Conservation (phyloP, 2,797 vertebrate species). For the Mormyrops attenuatus region DNA sequence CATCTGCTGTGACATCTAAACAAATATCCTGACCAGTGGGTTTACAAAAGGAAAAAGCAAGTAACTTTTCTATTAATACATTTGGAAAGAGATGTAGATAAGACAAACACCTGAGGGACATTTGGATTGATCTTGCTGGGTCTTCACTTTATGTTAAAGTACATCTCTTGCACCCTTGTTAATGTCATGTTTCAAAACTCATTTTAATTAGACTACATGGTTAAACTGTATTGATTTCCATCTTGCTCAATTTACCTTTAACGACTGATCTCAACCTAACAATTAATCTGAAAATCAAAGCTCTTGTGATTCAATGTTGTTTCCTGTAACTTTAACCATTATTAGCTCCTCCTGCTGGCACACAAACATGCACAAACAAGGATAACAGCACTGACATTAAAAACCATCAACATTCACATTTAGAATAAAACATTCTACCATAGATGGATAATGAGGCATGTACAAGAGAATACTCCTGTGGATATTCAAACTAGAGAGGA, state of each 20-base stretch:
- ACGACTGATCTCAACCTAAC: slow-evolving; percentile 4
- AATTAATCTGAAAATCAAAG: background rate
- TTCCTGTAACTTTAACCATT: slow-evolving; percentile 27
- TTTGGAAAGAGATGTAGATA: background rate
- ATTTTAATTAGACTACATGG: background rate
- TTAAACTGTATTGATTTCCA: slow-evolving; percentile 4
- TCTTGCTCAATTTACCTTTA: slow-evolving; percentile 8
- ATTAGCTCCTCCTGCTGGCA: slow-evolving; percentile 20
- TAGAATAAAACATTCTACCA: background rate
- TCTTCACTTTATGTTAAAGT: background rate
- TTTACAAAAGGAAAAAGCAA: background rate
- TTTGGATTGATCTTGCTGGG: background rate
- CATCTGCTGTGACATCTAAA: background rate
- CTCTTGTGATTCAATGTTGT: slow-evolving; percentile 14
- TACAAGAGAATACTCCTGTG: background rate
- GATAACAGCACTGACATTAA: background rate
- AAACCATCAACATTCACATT: background rate
- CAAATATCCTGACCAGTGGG: background rate
- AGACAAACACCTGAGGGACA: background rate
- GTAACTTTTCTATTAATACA: background rate
- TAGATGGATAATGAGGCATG: background rate
- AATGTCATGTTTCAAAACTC: background rate
- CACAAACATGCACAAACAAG: background rate
- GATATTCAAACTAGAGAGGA: background rate
- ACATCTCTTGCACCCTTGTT: background rate